Base-by-base conservation (phyloP, 2,113 vertebrate genomes). In the Lonchura striata region DNA sequence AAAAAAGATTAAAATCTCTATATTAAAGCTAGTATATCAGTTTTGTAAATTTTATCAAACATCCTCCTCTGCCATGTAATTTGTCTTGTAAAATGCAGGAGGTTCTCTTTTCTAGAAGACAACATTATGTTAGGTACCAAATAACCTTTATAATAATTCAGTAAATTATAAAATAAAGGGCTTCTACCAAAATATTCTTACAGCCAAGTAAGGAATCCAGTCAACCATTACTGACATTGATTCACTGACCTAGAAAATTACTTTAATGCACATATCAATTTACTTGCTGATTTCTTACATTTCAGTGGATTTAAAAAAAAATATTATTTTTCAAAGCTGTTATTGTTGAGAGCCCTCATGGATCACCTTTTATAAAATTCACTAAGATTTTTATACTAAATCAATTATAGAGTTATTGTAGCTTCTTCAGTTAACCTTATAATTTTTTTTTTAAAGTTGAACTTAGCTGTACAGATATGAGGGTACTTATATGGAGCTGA, bases 221-320 rank as follows among this genome's bases (percentile, higher is more conserved):
- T 86, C 88, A 96, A 49, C 90, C 85, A 84, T 97, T 97, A 90
- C 86, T 93, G 96, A 94, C 95, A 92, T 95, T 70, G 81, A 97
- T 94, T 98, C 91, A 61, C 70, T 97, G 94, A 97, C 97, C 96
- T 97, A 97, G 97, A 98, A 98, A 98, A 98, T 98, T 81, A 95
- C 94, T 97, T 97, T 97, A 98, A 97, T 98, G 96, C 65, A 96
- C 68, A 84, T 97, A 98, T 98, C 96, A 96, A 96, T 98, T 97
- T 97, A 95, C 74, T 93, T 95, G 77, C 86, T 87, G 76, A 91
- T 97, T 97, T 96, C 90, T 97, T 97, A 84, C 79, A 93, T 97
- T 97, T 95, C 91, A 92, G 54, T 95, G 87, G 80, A 93, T 94
- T 92, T 33, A 15, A 82, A 93, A 75, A 20, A 61, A 16, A 12